These are phyloP conservation scores for Eulemur macaco DNA, from an alignment of 2,113 vertebrate species.

Conservation along the genomic window DNA sequence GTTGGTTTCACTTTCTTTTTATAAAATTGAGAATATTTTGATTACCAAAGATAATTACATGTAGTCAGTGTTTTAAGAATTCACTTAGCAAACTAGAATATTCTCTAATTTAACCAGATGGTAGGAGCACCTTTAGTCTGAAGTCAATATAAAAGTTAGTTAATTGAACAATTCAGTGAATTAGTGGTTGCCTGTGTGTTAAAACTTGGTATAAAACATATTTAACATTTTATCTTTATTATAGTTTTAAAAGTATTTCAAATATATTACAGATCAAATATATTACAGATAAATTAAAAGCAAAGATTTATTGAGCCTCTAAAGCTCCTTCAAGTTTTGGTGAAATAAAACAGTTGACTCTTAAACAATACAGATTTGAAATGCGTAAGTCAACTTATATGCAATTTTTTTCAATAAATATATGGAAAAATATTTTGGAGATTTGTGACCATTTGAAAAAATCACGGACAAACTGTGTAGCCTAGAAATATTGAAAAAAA, in stretches of 20 bases:
- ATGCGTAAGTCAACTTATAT: not conserved
- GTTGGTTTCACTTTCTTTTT: not conserved
- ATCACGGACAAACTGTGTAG: not conserved
- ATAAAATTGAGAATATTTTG: not conserved
- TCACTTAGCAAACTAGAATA: not conserved
- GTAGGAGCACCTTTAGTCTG: not conserved
- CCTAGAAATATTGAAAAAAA: not conserved
- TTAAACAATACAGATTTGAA: not conserved
- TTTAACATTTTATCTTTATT: not conserved
- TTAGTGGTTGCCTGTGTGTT: not conserved
- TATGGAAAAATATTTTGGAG: not conserved
- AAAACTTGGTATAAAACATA: not conserved
- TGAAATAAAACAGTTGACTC: not conserved
- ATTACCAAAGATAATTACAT: not conserved
- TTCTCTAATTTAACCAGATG: not conserved
- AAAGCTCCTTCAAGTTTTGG: not conserved
- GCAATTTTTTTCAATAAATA: not conserved
- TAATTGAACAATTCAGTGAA: not conserved
- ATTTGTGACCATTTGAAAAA: not conserved
- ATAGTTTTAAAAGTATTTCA: not conserved
- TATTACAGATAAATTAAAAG: not conserved
- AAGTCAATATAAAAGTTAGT: not conserved
- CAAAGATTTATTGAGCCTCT: not conserved
- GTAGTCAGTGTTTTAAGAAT: not conserved
- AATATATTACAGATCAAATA: not conserved